Evolutionary conservation across 2,888 invertebrate genomes (phyloP).

Genomic region (Muschampia plurimacula): DNA sequence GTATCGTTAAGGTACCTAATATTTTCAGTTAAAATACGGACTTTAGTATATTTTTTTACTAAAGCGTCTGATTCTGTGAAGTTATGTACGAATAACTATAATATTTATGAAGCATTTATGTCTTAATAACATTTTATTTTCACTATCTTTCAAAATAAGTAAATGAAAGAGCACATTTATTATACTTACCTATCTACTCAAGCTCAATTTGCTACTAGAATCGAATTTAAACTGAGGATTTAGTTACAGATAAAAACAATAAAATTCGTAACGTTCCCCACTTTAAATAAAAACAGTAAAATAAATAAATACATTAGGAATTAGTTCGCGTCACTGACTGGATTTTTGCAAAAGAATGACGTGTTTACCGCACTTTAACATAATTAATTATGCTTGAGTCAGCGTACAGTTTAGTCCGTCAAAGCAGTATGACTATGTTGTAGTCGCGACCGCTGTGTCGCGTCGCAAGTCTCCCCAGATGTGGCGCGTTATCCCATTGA

Average conservation of each 20-base stretch:
- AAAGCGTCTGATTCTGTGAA: not conserved
- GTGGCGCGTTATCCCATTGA: no score
- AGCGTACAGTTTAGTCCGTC: constrained; percentile 8
- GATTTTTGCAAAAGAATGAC: not conserved
- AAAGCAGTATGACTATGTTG: constrained; percentile 20
- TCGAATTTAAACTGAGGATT: no score
- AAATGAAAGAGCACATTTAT: no score
- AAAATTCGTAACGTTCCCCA: no score
- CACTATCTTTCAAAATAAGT: no score
- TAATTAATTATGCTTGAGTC: constrained; percentile 9
- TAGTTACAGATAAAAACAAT: no score
- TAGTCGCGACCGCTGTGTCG: constrained; percentile 4
- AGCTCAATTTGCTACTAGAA: no score
- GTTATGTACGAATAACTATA: not conserved
- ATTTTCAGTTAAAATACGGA: not conserved
- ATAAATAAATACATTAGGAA: not conserved
- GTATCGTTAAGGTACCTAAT: not conserved
- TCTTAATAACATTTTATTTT: not conserved
- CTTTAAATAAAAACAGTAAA: no score
- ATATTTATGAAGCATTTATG: not conserved
- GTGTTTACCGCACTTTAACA: not conserved
- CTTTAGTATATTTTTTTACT: not conserved
- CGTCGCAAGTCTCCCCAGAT: constrained; percentile 18
- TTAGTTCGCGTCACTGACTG: not conserved
- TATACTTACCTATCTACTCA: no score